Conservation (phyloP, 1,140 invertebrate species). For the Drosophila triauraria region DNA sequence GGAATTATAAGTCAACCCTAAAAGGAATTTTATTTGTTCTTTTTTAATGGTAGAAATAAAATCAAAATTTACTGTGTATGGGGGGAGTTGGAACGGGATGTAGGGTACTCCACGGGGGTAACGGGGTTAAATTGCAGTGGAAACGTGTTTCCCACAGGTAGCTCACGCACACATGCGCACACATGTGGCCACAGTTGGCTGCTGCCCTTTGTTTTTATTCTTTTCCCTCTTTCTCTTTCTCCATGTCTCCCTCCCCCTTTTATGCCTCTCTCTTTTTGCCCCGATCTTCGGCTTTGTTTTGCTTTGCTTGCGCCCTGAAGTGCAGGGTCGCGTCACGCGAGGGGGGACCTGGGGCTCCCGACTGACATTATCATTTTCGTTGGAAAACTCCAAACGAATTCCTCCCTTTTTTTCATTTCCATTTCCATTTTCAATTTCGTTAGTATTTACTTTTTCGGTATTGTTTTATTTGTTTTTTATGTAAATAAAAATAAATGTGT, state of each 20-base stretch:
- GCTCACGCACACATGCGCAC: constrained; percentile 26
- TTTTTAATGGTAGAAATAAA: background rate
- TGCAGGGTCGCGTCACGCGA: constrained; percentile 16
- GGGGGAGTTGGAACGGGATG: background rate
- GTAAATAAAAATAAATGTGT: constrained; percentile 46
- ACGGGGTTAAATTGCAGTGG: constrained; percentile 24
- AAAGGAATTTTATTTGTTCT: background rate
- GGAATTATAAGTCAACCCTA: background rate
- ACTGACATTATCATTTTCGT: constrained; percentile 44
- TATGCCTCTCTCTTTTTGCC: background rate
- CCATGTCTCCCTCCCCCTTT: background rate
- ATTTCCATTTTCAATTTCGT: constrained; percentile 50
- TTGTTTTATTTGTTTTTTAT: constrained; percentile 73
- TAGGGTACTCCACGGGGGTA: constrained; percentile 3
- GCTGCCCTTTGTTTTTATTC: constrained; percentile 41
- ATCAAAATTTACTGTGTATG: background rate
- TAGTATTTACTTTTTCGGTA: constrained; percentile 42
- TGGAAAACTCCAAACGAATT: constrained; percentile 51
- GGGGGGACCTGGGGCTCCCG: background rate
- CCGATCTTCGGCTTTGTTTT: constrained; percentile 35
- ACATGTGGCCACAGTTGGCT: constrained; percentile 41
- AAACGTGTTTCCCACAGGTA: constrained; percentile 82
- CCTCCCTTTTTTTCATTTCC: constrained; percentile 9
- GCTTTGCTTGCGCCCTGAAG: constrained; percentile 24
- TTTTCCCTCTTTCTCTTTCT: constrained; percentile 15